Base-by-base conservation (phyloP, 2,797 vertebrate species). In the Sebastes minor region DNA sequence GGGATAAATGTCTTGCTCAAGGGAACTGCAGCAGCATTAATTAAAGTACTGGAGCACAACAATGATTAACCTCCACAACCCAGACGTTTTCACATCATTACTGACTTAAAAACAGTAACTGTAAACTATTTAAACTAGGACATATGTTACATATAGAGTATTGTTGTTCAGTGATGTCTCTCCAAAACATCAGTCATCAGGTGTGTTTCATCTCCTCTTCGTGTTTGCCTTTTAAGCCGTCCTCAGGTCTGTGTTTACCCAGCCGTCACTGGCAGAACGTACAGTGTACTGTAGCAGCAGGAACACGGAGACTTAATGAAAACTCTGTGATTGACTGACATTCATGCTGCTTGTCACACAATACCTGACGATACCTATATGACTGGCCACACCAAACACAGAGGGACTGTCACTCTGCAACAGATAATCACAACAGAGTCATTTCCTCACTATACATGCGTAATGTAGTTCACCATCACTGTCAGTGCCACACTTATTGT, bases 211-310 rank as follows among this genome's bases (percentile, higher is more conserved):
- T 9, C 81, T 72, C 78, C 72, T 74, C 71, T 74, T 32, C 25
- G 13, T 82, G 88, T 88, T 82, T 82, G 62, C 68, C 80, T 84
- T 78, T 69, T 5, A n/a, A 69, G 56, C 63, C 60, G 83, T 81
- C 74, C 84, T 84, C 77, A 78, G 78, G 78, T 71, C 67, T 30
- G 72, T 94, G 91, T 95, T 95, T 94, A 70, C 87, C 65, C 88
- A 87, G 82, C 88, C 75, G 77, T 82, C 86, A 63, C 69, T 8
- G 71, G 69, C 86, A 71, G 53, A 49, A 23, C 38, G 16, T 10
- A 9, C 62, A 30, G 69, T 16, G 60, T 67, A 4, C 76, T 67
- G 75, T 79, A 72, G 83, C 63, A 33, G 69, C 65, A 74, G 63
- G 65, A 70, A 65, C 46, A 70, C 14, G 13, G n/a, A 72, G 59